These are phyloP conservation scores for Tachina lurida DNA, from an alignment of 2,888 invertebrate species.

Conservation along the genomic window DNA sequence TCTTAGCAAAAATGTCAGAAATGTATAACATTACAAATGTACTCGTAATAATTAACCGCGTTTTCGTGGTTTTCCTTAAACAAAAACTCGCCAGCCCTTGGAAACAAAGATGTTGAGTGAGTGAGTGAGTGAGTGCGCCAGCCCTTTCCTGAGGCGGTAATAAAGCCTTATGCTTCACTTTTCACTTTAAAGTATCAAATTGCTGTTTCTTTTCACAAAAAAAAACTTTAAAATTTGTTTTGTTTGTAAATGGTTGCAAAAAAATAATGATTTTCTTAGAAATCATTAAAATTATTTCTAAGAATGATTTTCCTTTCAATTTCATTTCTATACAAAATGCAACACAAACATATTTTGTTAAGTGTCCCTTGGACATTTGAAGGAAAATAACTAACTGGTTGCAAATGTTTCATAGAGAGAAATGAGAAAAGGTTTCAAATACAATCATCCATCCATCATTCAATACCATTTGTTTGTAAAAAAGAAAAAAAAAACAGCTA, in stretches of 20 bases:
- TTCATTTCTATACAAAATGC: slow-evolving; percentile 4
- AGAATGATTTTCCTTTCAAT: slow-evolving; percentile 27
- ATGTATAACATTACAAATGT: slow-evolving; percentile 60
- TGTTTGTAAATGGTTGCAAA: slow-evolving; percentile 32
- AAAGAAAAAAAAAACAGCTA: neutral
- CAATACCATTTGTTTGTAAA: neutral
- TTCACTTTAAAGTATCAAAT: slow-evolving; percentile 54
- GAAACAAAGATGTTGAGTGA: slow-evolving; percentile 15
- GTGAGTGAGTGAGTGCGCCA: neutral
- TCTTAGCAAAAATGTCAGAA: slow-evolving; percentile 17
- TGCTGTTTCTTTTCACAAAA: slow-evolving; percentile 2
- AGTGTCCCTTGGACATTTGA: slow-evolving; percentile 39
- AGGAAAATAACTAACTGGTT: slow-evolving; percentile 16
- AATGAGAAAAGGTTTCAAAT: neutral
- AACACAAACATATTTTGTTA: slow-evolving; percentile 36
- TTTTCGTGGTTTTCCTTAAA: slow-evolving; percentile 54
- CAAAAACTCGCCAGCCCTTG: slow-evolving; percentile 53
- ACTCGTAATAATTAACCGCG: slow-evolving; percentile 66
- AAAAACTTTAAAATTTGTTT: slow-evolving; percentile 26
- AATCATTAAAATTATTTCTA: slow-evolving; percentile 47
- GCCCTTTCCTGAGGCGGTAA: slow-evolving; percentile 51
- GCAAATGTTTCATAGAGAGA: slow-evolving; percentile 6
- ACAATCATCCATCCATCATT: neutral
- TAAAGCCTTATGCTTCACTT: slow-evolving; percentile 62
- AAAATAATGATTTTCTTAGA: slow-evolving; percentile 33